Evolutionary conservation across 2,113 vertebrate species (phyloP), one percentile per base, ranked within the genome.

Genomic region (Tachysurus vachellii): DNA sequence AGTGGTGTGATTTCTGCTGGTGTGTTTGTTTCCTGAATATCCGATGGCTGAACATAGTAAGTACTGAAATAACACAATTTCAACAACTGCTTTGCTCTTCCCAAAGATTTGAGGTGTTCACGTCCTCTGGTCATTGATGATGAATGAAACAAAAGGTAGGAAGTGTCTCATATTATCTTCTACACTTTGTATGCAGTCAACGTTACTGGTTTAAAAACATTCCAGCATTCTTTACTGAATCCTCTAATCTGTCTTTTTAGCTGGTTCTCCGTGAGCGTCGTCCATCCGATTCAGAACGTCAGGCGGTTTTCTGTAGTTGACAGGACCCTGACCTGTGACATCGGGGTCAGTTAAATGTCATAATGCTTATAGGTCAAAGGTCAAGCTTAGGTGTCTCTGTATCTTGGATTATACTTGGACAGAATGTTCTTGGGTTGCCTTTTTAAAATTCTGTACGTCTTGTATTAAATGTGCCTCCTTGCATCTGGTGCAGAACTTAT

Each of bases 41-140:
- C 36, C 36, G 10, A 59, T 77, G 57, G 61, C 75, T 50, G 66
- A 8, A 4, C 23, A 68, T 42, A 82, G 88, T 89, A 89, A 87
- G 88, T 89, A 79, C 31, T 59, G 23, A 36, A 80, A 59, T 80
- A 42, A 23, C 56, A 6, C 12, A 16, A 54, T 54, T 17, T 77
- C 13, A 50, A 2, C 44, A 77, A 53, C 21, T 54, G 50, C 26
- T 79, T 76, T 76, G 44, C 23, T 14, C 13, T 47, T 75, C 28
- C 5, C 26, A 16, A 1, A 8, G 26, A 77, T 6, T 13, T 14
- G 10, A 13, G 11, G 12, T 47, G 6, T 47, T 64, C 23, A 21
- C 64, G 62, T n/a, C 42, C n/a, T 23, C 23, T 82, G 57, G 2
- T 82, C 11, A 21, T 64, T 82, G 42, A n/a, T 64, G 14, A 80